phyloP scores from a whole-genome alignment of 2,888 invertebrate genomes.

The Sarcophaga caerulescens region DNA sequence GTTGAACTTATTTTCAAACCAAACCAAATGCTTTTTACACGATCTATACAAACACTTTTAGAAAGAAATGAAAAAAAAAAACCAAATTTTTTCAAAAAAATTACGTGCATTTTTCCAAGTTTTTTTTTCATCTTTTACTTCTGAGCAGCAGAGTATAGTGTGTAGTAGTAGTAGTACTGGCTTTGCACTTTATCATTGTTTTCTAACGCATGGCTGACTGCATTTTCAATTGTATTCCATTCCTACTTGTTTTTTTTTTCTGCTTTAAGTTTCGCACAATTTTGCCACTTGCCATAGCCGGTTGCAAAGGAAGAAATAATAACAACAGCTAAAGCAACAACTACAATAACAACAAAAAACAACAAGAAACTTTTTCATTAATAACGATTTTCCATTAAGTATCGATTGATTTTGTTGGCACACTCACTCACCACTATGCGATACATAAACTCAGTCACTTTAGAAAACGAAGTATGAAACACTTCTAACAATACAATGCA shows the following conservation, averaged over 20 bases:
- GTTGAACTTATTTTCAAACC: slow-evolving; percentile 54
- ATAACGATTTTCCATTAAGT: slow-evolving; percentile 81
- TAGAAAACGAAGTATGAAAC: slow-evolving; percentile 60
- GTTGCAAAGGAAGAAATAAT: neutral
- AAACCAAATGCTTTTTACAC: slow-evolving; percentile 48
- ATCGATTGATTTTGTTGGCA: slow-evolving; percentile 80
- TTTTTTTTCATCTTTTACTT: neutral
- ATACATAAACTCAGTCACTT: slow-evolving; percentile 61
- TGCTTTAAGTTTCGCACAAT: slow-evolving; percentile 59
- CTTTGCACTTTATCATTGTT: slow-evolving; percentile 78
- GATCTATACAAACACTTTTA: neutral
- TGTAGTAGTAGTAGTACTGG: slow-evolving; percentile 48
- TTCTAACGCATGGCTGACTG: slow-evolving; percentile 76
- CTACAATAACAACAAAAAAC: slow-evolving; percentile 16
- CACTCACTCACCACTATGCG: slow-evolving; percentile 55
- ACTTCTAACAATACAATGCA: slow-evolving; percentile 60
- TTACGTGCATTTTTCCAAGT: slow-evolving; percentile 58
- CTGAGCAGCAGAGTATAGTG: no score
- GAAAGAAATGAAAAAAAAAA: neutral
- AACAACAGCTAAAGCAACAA: slow-evolving; percentile 7
- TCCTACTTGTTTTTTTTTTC: neutral
- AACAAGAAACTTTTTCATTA: slow-evolving; percentile 79
- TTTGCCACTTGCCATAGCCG: slow-evolving; percentile 58
- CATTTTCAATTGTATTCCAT: slow-evolving; percentile 76
- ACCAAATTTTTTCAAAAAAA: slow-evolving; percentile 7